Base-by-base conservation (phyloP, 2,113 vertebrate species). In the Sapayoa aenigma region DNA sequence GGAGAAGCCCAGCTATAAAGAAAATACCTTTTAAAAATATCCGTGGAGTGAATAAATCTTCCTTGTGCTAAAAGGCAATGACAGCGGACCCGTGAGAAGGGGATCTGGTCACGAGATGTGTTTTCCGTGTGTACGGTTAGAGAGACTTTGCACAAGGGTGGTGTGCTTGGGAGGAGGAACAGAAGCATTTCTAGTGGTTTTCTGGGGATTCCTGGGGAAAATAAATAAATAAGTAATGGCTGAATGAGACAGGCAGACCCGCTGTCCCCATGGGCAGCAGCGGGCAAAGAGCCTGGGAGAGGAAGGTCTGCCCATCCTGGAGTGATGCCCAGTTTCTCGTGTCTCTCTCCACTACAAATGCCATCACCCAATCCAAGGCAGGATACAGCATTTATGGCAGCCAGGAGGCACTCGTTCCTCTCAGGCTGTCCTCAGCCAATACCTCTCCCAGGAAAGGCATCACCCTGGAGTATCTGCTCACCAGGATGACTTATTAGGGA, bases 41-140 rank as follows among this genome's bases (percentile, higher is more conserved):
- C 77, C 68, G 0, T 14, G 30, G 84, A 97, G 94, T 87, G 94
- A 95, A 92, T 96, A 97, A 95, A 97, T 96, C 95, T 97, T 82
- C 67, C 59, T 56, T 3, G 22, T 72, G 68, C 90, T 94, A 94
- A 92, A 89, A 95, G 91, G 89, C 89, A 96, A 47, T 0, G 85
- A 94, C 75, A 94, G 94, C 10, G 0, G 71, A 37, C 62, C 91
- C 3, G 23, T 5, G 25, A 92, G 89, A 89, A 50, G 39, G 67
- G 69, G 86, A 89, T 77, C 87, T 92, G 91, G 78, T 92, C n/a
- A 1, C 1, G 13, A 85, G 94, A 91, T 89, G 74, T 3, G 3
- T 92, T 94, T 85, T 90, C 89, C 15, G 6, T 89, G 87, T 8
- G 0, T 2, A 0, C 3, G 4, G 52, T 49, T 65, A 35, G 39